These are phyloP conservation scores for Orchesella flavescens DNA, from an alignment of 2,888 invertebrate genomes.

Conservation along the genomic window DNA sequence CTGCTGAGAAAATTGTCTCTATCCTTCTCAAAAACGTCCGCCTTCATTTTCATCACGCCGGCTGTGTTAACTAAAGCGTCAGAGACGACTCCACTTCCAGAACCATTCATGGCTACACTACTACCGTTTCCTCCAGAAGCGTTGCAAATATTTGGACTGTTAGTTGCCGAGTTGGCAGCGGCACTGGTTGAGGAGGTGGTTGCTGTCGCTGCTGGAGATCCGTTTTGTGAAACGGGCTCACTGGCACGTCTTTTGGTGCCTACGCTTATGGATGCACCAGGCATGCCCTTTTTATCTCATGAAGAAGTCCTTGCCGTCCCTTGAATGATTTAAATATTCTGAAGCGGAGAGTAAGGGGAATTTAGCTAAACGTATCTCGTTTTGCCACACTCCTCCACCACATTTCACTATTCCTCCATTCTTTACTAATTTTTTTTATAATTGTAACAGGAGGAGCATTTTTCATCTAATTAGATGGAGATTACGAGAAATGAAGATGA, in stretches of 20 bases:
- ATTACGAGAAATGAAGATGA: too few species aligned
- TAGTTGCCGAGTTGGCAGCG: background rate
- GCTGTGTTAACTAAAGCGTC: background rate
- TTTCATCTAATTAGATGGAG: too few species aligned
- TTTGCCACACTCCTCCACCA: too few species aligned
- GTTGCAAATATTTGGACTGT: background rate
- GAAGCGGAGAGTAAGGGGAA: too few species aligned
- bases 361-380: too few species aligned
- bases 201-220: background rate
- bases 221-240: background rate
- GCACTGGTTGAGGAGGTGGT: background rate
- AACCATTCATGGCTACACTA: background rate
- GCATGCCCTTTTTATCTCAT: background rate
- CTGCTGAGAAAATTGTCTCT: constrained; percentile 34
- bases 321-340: background rate
- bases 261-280: background rate
- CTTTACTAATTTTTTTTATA: too few species aligned
- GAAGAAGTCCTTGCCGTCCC: background rate
- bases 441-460: too few species aligned
- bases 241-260: background rate
- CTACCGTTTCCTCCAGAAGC: background rate
- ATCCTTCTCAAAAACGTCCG: constrained; percentile 53
- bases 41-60: constrained; percentile 60
- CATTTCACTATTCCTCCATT: too few species aligned
- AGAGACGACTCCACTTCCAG: background rate